These are phyloP conservation scores for Dunckerocampus dactyliophorus DNA, from an alignment of 2,113 vertebrate species.

Conservation along the genomic window DNA sequence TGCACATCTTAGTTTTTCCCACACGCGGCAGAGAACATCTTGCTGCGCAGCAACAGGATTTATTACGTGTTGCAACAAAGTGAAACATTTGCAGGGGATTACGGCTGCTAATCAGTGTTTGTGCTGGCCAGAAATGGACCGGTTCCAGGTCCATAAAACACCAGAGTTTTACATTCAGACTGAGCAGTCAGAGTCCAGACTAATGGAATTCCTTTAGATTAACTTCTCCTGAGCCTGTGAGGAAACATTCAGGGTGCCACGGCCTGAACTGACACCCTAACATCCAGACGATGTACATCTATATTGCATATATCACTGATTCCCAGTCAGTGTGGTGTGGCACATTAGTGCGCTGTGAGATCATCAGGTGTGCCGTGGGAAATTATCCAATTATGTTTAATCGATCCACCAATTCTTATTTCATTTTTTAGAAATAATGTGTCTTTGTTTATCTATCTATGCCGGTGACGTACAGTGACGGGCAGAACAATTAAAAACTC, in stretches of 20 bases:
- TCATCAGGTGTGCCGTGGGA: too few species aligned
- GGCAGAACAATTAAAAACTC: too few species aligned
- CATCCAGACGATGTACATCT: background rate
- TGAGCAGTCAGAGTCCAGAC: slow-evolving; percentile 56
- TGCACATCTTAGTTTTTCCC: slow-evolving; percentile 12
- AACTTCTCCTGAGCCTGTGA: slow-evolving; percentile 54
- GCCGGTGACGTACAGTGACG: too few species aligned
- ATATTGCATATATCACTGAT: background rate
- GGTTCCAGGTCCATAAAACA: slow-evolving; percentile 8
- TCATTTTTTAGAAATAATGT: too few species aligned
- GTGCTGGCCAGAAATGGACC: slow-evolving; percentile 1
- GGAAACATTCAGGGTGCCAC: slow-evolving; percentile 23
- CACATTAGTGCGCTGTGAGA: too few species aligned
- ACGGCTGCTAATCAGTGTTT: slow-evolving; percentile 28
- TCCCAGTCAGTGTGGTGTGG: too few species aligned
- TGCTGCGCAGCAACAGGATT: slow-evolving; percentile 14
- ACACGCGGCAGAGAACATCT: slow-evolving; percentile 5
- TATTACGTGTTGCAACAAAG: slow-evolving; percentile 18
- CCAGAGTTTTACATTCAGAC: slow-evolving; percentile 12
- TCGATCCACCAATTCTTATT: too few species aligned
- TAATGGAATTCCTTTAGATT: slow-evolving; percentile 73
- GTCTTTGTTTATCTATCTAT: too few species aligned
- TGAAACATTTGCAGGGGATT: slow-evolving; percentile 24
- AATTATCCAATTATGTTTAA: too few species aligned
- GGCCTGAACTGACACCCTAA: slow-evolving; percentile 10